phyloP scores from a whole-genome alignment of 2,888 invertebrate species.

The Trachelus iudaicus region DNA sequence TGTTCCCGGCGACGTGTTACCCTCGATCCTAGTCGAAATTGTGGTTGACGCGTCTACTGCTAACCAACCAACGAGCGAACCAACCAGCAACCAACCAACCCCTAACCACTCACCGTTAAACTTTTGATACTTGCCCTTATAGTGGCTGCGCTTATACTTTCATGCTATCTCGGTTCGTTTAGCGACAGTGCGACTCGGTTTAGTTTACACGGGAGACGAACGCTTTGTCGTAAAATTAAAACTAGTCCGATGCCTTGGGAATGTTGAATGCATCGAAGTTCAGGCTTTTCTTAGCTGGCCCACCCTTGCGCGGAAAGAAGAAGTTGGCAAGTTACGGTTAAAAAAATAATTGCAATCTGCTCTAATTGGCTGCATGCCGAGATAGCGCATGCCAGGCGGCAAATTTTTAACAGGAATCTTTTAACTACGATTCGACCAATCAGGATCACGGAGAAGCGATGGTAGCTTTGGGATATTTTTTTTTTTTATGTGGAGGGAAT shows the following conservation, averaged over 20 bases:
- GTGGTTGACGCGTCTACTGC: conserved; percentile 4
- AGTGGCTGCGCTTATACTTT: neutral
- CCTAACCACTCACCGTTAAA: neutral
- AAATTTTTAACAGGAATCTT: neutral
- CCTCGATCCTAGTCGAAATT: conserved; percentile 23
- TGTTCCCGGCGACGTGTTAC: conserved; percentile 30
- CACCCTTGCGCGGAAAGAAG: neutral
- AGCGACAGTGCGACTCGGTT: neutral
- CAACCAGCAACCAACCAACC: too few species aligned
- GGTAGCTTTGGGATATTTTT: neutral
- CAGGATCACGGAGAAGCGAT: neutral
- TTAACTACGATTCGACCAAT: neutral
- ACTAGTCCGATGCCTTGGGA: neutral
- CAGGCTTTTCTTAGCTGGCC: neutral
- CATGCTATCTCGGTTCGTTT: neutral
- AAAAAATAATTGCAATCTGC: neutral
- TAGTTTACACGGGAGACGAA: neutral
- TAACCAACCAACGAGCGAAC: neutral
- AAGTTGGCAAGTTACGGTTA: neutral
- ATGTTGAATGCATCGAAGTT: neutral
- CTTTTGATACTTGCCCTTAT: neutral
- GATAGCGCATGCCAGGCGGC: neutral
- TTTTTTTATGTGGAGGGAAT: too few species aligned
- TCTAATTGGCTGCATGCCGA: neutral
- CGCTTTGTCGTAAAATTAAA: neutral